Evolutionary conservation across 2,113 vertebrate species (phyloP).

Genomic region (Petaurus breviceps): DNA sequence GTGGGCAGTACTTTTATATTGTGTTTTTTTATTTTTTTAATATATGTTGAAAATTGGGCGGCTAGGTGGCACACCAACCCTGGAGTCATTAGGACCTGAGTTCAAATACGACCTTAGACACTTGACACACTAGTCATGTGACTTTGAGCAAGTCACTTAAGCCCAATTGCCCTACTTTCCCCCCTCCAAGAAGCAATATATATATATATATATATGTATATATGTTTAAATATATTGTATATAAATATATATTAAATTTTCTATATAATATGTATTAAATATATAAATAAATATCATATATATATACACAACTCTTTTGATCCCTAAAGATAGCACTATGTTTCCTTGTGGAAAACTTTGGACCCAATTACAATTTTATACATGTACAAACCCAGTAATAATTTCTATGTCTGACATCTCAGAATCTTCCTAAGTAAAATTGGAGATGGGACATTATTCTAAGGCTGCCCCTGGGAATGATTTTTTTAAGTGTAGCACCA

Average conservation of each 20-base stretch:
- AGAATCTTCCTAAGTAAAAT: not conserved
- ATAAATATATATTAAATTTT: too few species aligned
- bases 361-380: not conserved
- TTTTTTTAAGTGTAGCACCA: not conserved
- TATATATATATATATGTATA: too few species aligned
- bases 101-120: too few species aligned
- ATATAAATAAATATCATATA: too few species aligned
- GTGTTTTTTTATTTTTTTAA: not conserved
- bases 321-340: not conserved
- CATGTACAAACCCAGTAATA: not conserved
- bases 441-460: not conserved
- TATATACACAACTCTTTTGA: not conserved
- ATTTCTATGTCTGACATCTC: not conserved
- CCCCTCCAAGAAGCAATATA: too few species aligned
- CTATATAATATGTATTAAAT: too few species aligned
- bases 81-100: too few species aligned
- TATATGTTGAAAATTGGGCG: not conserved
- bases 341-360: not conserved
- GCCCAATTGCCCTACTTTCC: too few species aligned
- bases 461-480: not conserved
- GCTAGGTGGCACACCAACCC: too few species aligned
- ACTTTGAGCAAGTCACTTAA: too few species aligned
- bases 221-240: too few species aligned
- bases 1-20: not conserved
- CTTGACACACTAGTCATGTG: too few species aligned